A percentile compares a stretch with the other conserved stretches of the same genome.
phyloP scores from a whole-genome alignment of 2,113 vertebrate genomes.

The Apteryx owenii region DNA sequence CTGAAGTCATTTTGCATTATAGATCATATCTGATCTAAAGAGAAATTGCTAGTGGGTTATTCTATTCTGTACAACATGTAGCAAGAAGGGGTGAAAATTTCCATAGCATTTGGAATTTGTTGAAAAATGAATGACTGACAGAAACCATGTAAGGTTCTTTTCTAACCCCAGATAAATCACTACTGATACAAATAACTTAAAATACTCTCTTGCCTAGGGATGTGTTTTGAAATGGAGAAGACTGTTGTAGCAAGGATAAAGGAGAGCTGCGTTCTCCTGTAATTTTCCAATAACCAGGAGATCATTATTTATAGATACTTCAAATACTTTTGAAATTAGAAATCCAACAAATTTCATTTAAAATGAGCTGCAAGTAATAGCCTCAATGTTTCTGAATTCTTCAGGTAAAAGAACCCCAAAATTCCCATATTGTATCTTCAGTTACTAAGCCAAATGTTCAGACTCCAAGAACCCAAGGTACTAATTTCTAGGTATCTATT shows the following conservation, averaged over 20 bases:
- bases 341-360: background rate
- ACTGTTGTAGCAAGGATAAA: background rate
- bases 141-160: background rate
- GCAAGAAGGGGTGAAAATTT: background rate
- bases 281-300: background rate
- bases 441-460: background rate
- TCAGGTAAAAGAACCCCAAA: background rate
- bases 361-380: background rate
- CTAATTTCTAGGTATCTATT: background rate
- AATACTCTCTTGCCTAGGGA: background rate
- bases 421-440: background rate
- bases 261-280: background rate
- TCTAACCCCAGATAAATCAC: background rate
- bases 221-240: background rate
- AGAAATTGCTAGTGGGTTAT: background rate
- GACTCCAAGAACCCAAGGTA: background rate
- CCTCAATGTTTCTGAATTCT: background rate
- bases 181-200: background rate
- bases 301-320: constrained; percentile 1
- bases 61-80: background rate
- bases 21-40: background rate
- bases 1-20: background rate
- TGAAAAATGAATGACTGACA: background rate
- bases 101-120: background rate
- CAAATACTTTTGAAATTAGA: constrained; percentile 1